These are phyloP conservation scores for Entomyzon cyanotis DNA, from an alignment of 2,113 vertebrate species.

Conservation along the genomic window DNA sequence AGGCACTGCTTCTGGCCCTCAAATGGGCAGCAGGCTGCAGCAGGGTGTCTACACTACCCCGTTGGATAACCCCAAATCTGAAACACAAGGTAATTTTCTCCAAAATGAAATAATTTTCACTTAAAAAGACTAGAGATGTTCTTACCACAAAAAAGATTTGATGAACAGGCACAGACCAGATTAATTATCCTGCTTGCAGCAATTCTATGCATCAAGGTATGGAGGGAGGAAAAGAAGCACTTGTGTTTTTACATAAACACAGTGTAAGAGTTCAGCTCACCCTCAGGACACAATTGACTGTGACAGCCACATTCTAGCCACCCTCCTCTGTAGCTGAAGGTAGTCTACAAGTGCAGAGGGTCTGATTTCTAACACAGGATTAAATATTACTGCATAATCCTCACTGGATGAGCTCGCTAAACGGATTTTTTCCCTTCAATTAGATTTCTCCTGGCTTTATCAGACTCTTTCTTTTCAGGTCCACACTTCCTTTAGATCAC, in stretches of 20 bases:
- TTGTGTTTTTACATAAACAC: constrained; percentile 37
- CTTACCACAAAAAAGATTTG: constrained; percentile 46
- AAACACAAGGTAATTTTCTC: not conserved
- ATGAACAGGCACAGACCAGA: constrained; percentile 14
- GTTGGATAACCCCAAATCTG: not conserved
- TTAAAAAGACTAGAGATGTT: not conserved
- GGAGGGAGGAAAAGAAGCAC: not conserved
- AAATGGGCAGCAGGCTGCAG: not conserved
- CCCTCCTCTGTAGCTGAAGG: not conserved
- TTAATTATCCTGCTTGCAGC: constrained; percentile 39
- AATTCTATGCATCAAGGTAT: not conserved
- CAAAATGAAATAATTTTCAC: not conserved
- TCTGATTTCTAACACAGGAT: not conserved
- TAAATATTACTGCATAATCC: not conserved
- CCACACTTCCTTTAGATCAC: not conserved
- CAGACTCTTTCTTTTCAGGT: constrained; percentile 7
- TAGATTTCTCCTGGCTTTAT: not conserved
- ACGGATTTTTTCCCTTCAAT: not conserved
- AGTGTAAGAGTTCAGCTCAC: constrained; percentile 4
- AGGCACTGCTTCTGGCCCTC: not conserved
- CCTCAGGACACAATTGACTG: not conserved
- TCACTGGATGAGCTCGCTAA: not conserved
- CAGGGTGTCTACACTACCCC: not conserved
- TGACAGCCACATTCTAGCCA: not conserved
- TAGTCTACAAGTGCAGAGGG: not conserved